A percentile compares a stretch with the other conserved stretches of the same genome.
phyloP scores from a whole-genome alignment of 2,797 vertebrate genomes.

The Mareca penelope region DNA sequence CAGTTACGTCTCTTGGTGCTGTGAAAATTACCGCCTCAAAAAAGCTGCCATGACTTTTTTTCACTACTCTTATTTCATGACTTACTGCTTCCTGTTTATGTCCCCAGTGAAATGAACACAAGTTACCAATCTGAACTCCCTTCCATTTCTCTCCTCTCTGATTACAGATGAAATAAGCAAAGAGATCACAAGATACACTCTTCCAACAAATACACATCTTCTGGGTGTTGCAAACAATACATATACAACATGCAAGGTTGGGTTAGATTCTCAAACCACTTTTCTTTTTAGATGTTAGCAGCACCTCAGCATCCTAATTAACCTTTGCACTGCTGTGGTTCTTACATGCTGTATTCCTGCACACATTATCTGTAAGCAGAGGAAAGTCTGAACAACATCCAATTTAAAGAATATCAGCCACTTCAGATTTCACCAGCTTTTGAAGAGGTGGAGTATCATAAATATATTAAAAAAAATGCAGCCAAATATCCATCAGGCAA shows the following conservation, averaged over 20 bases:
- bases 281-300: background rate
- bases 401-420: background rate
- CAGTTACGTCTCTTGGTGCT: background rate
- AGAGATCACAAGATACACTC: constrained; percentile 3
- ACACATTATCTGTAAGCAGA: background rate
- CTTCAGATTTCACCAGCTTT: background rate
- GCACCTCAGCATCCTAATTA: background rate
- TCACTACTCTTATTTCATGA: background rate
- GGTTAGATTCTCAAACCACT: background rate
- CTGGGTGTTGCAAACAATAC: background rate
- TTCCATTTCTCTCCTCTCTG: background rate
- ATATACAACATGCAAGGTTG: background rate
- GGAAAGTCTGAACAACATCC: background rate
- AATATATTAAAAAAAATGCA: background rate
- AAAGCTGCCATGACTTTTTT: background rate
- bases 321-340: background rate
- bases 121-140: background rate
- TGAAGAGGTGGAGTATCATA: background rate
- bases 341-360: background rate
- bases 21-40: background rate
- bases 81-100: background rate
- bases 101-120: background rate
- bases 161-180: background rate
- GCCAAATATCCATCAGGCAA: background rate
- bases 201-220: background rate